Conservation (phyloP, 2,797 vertebrate species). For the Otolemur crassicaudatus region DNA sequence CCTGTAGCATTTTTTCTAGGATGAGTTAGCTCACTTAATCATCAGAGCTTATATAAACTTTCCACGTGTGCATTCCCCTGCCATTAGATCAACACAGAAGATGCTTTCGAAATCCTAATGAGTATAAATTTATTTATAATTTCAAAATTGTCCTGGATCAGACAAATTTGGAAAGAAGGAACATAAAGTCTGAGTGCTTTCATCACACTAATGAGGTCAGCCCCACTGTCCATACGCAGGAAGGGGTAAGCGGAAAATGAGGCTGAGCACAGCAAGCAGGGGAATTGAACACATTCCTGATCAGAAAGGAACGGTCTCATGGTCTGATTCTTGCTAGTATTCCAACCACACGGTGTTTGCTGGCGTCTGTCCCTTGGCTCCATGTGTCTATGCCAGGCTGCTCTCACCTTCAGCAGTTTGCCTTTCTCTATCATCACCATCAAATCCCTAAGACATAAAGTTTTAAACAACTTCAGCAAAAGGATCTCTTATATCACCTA, state of each 20-base stretch:
- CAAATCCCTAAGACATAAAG: neutral
- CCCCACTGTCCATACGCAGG: fast-evolving
- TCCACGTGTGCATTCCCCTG: neutral
- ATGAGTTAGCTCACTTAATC: too few relatives aligned
- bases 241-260: neutral
- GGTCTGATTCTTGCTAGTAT: neutral
- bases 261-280: fast-evolving
- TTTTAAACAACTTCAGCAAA: neutral
- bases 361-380: neutral
- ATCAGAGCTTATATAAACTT: neutral
- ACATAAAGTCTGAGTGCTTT: neutral
- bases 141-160: neutral
- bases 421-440: neutral
- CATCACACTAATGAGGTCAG: neutral
- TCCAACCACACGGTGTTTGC: neutral
- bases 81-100: neutral
- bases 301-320: neutral
- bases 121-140: neutral
- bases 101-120: neutral
- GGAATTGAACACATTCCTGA: neutral
- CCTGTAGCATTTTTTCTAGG: too few relatives aligned
- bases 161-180: neutral
- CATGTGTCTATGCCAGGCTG: neutral
- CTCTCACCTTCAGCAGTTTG: neutral
- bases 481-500: neutral